Evolutionary conservation across 1,140 invertebrate genomes (phyloP), one percentile per base, ranked within the genome.

Genomic region (Parapsyche elsis): DNA sequence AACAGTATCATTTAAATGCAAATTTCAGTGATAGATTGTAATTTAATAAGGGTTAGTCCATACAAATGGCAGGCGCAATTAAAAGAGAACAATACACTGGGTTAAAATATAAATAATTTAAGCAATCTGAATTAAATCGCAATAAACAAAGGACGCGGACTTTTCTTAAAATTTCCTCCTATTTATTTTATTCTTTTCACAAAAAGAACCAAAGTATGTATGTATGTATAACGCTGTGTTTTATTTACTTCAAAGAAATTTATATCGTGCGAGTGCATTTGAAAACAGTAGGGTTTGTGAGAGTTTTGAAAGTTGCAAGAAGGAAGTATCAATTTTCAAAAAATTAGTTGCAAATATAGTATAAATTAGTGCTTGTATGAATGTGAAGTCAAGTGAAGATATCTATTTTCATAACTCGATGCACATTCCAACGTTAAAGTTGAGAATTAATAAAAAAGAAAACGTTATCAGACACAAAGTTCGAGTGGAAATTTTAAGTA

Each of bases 21-120:
- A 73, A 73, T 73, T 73, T 73, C n/a, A 73, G 45, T 73, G 45
- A 73, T 46, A 73, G 14, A 73, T 73, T 49, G 23, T 73, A 73
- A 45, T 73, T 73, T 73, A 73, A 73, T 46, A 45, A 24, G 71
- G 71, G 71, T 49, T 67, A 67, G 64, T 67, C 24, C 21, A 67
- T 26, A 67, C 64, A 67, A 67, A 67, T 12, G 23, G 24, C 21
- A 67, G 24, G 24, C 9, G 64, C 64, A 67, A 67, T 67, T 67
- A 67, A 67, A 67, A 26, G 21, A 67, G 64, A 23, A 67, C 64
- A 67, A 67, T 67, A 23, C 10, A 19, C 9, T 24, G 59, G 59
- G n/a, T 21, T 61, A 21, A 67, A 67, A 14, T 14, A 19, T 23
- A 67, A 21, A 67, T 26, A 67, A 67, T 67, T 67, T 67, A 67